Evolutionary conservation across 2,888 invertebrate genomes (phyloP), one percentile per base, ranked within the genome.

Genomic region (Caenorhabditis uteleia): DNA sequence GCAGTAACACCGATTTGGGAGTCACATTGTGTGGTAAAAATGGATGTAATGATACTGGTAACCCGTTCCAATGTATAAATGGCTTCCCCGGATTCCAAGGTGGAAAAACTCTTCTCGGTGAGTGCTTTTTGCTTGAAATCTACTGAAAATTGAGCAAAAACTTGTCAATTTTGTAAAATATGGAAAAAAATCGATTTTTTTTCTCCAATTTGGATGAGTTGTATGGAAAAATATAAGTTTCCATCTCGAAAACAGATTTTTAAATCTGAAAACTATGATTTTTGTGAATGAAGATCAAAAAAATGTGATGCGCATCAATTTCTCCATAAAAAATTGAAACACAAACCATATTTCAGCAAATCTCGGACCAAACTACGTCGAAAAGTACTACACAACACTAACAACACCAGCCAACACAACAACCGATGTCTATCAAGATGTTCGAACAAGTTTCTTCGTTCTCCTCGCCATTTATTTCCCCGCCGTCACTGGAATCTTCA

Each of bases 401-500:
- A 59, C 55, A 10, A 23, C 38, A 8, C 26, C 46, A 27, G 78
- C 74, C 16, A 49, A 75, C 44, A 27, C 33, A 12, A 42, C 46
- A 7, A 46, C 54, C n/a, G 75, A 81, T 84, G 91, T 92, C 85
- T 76, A 75, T 64, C 74, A 75, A 78, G 90, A 98, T 83, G 88
- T 93, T 49, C 90, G 93, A 3, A 94, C 95, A 4, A 89, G 92
- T 1, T 97, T 98, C 84, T 95, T 95, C 47, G 90, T 97, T 75
- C 89, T 98, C 26, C 91, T 97, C 76, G 97, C 95, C 79, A 97
- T 98, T 80, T 98, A 95, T 88, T 98, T 98, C 86, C 97, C 98
- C n/a, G 95, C 95, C 20, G 95, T 95, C 36, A 98, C 97, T 78
- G 97, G 92, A 82, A 98, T 98, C 73, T 95, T 98, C 94, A 97